Evolutionary conservation across 2,888 invertebrate species (phyloP).

Genomic region (Eristalinus aeneus): DNA sequence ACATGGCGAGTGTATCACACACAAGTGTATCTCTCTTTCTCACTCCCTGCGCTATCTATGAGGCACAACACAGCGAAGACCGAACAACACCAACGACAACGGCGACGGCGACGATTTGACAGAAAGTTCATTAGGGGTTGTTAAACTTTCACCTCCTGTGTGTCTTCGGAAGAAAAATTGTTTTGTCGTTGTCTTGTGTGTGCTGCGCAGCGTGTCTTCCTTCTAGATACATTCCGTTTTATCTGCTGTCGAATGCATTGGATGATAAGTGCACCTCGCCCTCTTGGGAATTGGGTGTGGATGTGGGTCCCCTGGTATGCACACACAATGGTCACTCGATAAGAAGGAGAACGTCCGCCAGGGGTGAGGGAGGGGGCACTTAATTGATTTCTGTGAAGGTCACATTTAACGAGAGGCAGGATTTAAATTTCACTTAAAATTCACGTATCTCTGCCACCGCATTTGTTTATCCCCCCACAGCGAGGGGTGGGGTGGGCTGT

Average conservation of each 20-base stretch:
- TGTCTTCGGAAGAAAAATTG: constrained; percentile 24
- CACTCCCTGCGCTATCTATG: not conserved
- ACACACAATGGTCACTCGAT: constrained; percentile 5
- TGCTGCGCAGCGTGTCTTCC: not conserved
- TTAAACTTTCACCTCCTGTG: constrained; percentile 65
- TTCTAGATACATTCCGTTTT: constrained; percentile 37
- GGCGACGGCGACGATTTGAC: constrained; percentile 55
- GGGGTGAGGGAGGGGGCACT: not conserved
- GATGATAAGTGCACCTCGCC: constrained; percentile 25
- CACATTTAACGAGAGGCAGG: not conserved
- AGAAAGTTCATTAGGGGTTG: constrained; percentile 67
- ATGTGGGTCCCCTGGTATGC: not conserved
- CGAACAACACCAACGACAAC: not conserved
- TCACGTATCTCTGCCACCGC: constrained; percentile 13
- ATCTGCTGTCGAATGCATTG: constrained; percentile 44
- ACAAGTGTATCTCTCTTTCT: too few species aligned
- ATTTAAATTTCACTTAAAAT: constrained; percentile 45
- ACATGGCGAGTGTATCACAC: not conserved
- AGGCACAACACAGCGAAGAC: not conserved
- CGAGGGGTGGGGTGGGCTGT: not conserved
- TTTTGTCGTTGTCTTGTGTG: not conserved
- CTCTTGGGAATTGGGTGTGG: not conserved
- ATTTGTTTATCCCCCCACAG: constrained; percentile 26
- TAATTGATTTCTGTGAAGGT: not conserved
- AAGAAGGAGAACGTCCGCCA: not conserved